These are phyloP conservation scores for Stichopus chloronotus DNA, from an alignment of 35 echinoderm and acorn worm genomes.

Conservation along the genomic window DNA sequence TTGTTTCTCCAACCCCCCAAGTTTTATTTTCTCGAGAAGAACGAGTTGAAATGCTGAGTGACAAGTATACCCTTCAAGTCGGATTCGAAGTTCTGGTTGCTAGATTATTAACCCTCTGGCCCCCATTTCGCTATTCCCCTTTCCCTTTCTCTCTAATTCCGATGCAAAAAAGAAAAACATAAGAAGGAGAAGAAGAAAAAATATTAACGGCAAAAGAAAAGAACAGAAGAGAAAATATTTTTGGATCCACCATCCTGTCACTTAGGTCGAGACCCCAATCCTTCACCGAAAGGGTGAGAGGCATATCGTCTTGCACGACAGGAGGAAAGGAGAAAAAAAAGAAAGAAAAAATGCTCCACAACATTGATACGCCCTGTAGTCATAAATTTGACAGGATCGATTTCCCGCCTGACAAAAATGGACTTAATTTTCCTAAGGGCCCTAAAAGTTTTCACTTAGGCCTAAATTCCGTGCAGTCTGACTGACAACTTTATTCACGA, in stretches of 20 bases:
- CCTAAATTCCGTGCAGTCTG: conserved; percentile 32
- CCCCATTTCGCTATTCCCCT: not conserved
- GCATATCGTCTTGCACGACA: not conserved
- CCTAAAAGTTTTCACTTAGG: conserved; percentile 35
- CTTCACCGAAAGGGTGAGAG: not conserved
- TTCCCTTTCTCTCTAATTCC: not conserved
- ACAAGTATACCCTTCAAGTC: conserved; percentile 30
- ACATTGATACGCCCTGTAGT: conserved; percentile 40
- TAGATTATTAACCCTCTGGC: conserved; percentile 46
- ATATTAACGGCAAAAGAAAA: not conserved
- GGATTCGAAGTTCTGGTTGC: conserved; percentile 14
- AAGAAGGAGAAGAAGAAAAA: not conserved
- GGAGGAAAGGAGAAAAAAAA: not conserved
- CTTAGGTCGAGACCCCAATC: conserved; percentile 34
- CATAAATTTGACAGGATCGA: conserved; percentile 48
- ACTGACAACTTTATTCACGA: conserved; percentile 20
- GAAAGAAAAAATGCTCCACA: not conserved
- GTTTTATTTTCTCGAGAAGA: not conserved
- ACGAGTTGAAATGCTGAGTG: conserved; percentile 19
- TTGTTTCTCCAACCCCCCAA: not conserved
- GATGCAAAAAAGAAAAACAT: not conserved
- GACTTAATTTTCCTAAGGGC: conserved; percentile 15
- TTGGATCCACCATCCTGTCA: conserved; percentile 25
- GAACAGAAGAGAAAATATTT: not conserved
- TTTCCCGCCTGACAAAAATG: conserved; percentile 26